Evolutionary conservation across 2,113 vertebrate genomes (phyloP), one percentile per base, ranked within the genome.

Genomic region (Gallinago paraguaiae): DNA sequence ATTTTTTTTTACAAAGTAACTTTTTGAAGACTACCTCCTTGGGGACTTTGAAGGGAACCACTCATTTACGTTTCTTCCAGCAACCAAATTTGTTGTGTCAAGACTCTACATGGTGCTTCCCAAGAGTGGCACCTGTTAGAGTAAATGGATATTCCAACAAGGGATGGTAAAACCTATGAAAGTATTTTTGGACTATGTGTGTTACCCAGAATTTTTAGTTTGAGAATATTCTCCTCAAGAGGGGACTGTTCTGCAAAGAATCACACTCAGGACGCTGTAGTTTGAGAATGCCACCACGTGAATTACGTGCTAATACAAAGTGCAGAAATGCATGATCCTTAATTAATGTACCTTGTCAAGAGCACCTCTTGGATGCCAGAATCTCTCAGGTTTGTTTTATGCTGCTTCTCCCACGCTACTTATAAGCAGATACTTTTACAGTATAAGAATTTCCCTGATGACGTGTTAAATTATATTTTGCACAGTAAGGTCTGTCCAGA

Each of bases 311-410:
- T 93, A 56, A 71, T 88, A 43, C 6, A 13, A 89, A 77, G 37
- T 83, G 30, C 28, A 85, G 68, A 95, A 95, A 94, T 83, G 50
- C 68, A 33, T 93, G 93, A 90, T 95, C 82, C 75, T 88, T 79
- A 83, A 92, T 96, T 96, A 86, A 67, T 56, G n/a, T 79, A 86
- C 31, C 13, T 92, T 87, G 59, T 95, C 85, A 90, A 90, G 78
- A 90, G 46, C 37, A 74, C 63, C 37, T 94, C 50, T 83, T 93
- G 51, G 51, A 86, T 88, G 68, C 76, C 56, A 60, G 72, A 91
- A 86, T 20, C 75, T 93, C 64, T 95, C 33, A 56, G 48, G 43
- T 78, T 86, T 93, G n/a, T 50, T 93, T 88, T 86, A 83, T 8
- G 7, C 41, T 87, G 78, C 50, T 90, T 92, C 50, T 85, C 53